Evolutionary conservation across 2,113 vertebrate species (phyloP), one percentile per base, ranked within the genome.

Genomic region (Dipodomys stephensi): DNA sequence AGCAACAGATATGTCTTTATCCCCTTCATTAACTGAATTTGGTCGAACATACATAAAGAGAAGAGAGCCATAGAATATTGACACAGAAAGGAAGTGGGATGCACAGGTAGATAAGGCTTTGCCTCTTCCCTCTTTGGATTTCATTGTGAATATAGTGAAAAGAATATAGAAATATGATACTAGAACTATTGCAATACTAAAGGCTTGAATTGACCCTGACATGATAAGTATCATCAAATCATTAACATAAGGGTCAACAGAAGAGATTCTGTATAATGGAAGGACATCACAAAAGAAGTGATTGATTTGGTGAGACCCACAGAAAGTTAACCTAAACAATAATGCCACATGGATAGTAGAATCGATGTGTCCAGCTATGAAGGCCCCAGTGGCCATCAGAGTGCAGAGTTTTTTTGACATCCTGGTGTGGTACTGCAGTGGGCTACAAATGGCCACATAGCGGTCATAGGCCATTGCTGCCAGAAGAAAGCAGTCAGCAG

Each of bases 71-170:
- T 96, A 96, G 57, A 97, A 95, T 20, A 95, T 87, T 30, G 87
- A 87, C 23, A 97, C 79, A n/a, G 88, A 94, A 3, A 94, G 88
- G 62, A 97, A 90, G n/a, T 97, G 95, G 32, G 96, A 96, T 20
- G 91, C 88, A 74, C 95, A 96, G 4, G 92, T 97, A 27, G 90
- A 96, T 74, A 96, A 91, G 30, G 90, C 87, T 95, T 96, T 96
- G 9, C 28, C 22, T 67, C 90, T 92, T 30, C 94, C 92, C 4
- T 96, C 44, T 88, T 44, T 68, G 32, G 91, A 95, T 46, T 65
- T 83, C 77, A 95, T 96, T 85, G 19, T 95, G 20, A 97, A 93
- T 83, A 96, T 93, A 0, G 3, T 93, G 27, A 83, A 93, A 67
- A 96, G 78, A 4, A 97, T 96, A 39, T 2, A 93, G 25, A 92